These are phyloP conservation scores for Palythoa heliodiscus DNA, from an alignment of 92 coral and sea anemone species.

Conservation along the genomic window DNA sequence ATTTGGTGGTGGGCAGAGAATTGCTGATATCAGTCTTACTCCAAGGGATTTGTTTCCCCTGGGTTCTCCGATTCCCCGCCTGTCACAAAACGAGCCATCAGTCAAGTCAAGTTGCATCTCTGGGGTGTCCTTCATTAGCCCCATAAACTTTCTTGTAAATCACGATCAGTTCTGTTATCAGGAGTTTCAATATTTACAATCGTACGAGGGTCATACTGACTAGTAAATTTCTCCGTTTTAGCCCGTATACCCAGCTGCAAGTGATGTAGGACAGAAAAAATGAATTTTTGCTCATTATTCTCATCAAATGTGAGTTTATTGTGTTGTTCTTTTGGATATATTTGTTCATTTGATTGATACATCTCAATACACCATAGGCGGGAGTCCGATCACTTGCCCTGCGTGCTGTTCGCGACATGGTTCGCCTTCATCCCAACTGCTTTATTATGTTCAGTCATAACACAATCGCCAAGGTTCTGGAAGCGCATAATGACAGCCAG, in stretches of 20 bases:
- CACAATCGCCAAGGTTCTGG: conserved; percentile 80
- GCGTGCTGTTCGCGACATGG: conserved; percentile 93
- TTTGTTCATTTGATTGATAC: background rate
- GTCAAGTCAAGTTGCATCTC: too few species aligned
- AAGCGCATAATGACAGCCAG: conserved; percentile 88
- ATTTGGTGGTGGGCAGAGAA: too few species aligned
- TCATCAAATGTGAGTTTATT: background rate
- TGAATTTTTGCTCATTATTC: background rate
- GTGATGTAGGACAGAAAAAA: background rate
- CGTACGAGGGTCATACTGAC: too few species aligned
- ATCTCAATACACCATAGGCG: conserved; percentile 51
- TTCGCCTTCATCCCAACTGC: conserved; percentile 87
- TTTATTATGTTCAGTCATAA: conserved; percentile 72
- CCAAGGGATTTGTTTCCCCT: background rate
- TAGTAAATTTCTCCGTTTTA: too few species aligned
- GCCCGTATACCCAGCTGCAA: background rate
- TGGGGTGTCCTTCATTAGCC: too few species aligned
- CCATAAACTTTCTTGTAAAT: too few species aligned
- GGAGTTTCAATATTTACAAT: background rate
- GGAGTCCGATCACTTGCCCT: conserved; percentile 80
- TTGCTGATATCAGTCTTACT: background rate
- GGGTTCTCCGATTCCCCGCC: too few species aligned
- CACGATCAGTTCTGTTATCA: background rate
- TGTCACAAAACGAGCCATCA: too few species aligned
- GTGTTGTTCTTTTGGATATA: background rate